A percentile compares a stretch with the other conserved stretches of the same genome.
phyloP scores from a whole-genome alignment of 2,797 vertebrate species.

The Lepidocolaptes lacrymiger region DNA sequence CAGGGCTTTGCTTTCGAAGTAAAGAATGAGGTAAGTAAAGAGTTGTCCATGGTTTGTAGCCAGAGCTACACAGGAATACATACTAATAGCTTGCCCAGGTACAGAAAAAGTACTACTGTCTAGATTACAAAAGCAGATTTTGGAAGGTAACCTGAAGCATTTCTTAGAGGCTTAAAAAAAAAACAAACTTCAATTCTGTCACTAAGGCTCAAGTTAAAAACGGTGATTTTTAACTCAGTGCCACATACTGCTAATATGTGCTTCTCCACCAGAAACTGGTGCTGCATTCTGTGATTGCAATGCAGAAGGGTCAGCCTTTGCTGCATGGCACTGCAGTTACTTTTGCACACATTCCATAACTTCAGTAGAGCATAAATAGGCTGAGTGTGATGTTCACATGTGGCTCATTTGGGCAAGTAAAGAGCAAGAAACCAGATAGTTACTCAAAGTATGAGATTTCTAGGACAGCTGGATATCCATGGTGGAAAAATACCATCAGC shows the following conservation, averaged over 20 bases:
- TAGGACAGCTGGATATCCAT: background rate
- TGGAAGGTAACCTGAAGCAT: background rate
- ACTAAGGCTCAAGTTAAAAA: background rate
- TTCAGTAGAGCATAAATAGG: background rate
- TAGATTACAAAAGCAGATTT: background rate
- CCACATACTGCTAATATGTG: background rate
- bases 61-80: background rate
- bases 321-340: background rate
- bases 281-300: background rate
- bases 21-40: background rate
- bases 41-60: background rate
- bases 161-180: background rate
- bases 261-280: background rate
- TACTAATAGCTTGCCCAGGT: background rate
- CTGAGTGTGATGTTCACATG: background rate
- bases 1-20: background rate
- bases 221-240: background rate
- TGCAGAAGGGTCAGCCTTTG: background rate
- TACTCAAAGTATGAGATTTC: background rate
- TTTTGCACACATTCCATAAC: background rate
- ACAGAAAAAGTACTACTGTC: background rate
- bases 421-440: background rate
- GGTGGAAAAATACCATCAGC: background rate
- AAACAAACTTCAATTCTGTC: background rate
- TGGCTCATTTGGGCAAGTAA: background rate